These are phyloP conservation scores for Odontocolon sp. DNA, from an alignment of 2,888 invertebrate genomes.

Conservation along the genomic window DNA sequence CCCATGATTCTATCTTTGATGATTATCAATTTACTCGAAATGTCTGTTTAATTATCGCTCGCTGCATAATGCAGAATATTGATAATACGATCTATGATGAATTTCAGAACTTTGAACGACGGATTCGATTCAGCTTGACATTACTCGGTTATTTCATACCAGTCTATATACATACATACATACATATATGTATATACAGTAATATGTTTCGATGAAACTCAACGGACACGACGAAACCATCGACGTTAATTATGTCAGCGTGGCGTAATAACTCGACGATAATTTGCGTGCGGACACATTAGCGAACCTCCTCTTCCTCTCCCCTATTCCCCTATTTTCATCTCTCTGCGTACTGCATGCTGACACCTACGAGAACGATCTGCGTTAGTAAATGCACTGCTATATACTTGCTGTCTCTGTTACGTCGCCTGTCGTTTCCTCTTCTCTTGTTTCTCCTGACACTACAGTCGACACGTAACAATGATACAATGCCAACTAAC, in stretches of 20 bases:
- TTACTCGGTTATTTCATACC: too few relatives aligned
- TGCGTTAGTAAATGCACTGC: neutral
- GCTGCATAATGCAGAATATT: too few relatives aligned
- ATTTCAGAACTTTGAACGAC: too few relatives aligned
- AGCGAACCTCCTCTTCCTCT: constrained; percentile 6
- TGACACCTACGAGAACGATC: neutral
- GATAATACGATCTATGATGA: too few relatives aligned
- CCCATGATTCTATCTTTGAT: too few relatives aligned
- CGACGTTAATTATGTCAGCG: constrained; percentile 48
- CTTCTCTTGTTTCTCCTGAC: constrained; percentile 4
- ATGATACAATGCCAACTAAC: constrained; percentile 16
- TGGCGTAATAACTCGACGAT: constrained; percentile 44
- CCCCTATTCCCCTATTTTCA: neutral
- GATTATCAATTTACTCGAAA: too few relatives aligned
- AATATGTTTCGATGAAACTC: constrained; percentile 6
- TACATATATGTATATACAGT: too few relatives aligned
- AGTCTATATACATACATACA: too few relatives aligned
- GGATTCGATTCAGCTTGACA: too few relatives aligned
- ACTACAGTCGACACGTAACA: constrained; percentile 11
- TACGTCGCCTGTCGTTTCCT: neutral
- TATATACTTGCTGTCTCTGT: neutral
- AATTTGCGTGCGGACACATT: constrained; percentile 42
- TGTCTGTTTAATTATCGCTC: too few relatives aligned
- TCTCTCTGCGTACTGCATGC: neutral
- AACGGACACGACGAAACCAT: neutral